Evolutionary conservation across 2,797 vertebrate genomes (phyloP), one percentile per base, ranked within the genome.

Genomic region (Anabas testudineus): DNA sequence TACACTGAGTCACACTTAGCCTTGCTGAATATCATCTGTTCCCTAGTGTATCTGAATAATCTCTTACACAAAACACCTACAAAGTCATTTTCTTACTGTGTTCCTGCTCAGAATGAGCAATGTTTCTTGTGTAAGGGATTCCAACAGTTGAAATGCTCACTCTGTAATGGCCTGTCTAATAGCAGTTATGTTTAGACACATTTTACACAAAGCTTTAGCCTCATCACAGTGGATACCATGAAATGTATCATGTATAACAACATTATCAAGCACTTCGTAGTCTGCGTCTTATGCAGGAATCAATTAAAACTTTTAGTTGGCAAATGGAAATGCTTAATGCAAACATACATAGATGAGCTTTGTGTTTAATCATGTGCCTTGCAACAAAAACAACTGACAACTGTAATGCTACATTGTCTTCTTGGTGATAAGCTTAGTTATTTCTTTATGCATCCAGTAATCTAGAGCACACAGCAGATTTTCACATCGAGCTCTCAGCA

Each of bases 401-500:
- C 13, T 64, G 37, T 21, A 42, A 39, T 7, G 13, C 19, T 30
- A 19, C 39, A 24, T 39, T 42, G 7, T 67, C 13, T 60, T 55
- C 34, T 56, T 59, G 21, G 37, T 77, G 51, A 37, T 21, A 37
- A 46, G 36, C 55, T 49, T 2, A 49, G 37, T 21, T 53, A 37
- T 78, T 73, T 65, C 63, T 63, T 21, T 56, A 30, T 18, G 37
- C 36, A 63, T 68, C 22, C 36, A 55, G 73, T 53, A 58, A 48
- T 24, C 61, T 47, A 39, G 6, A 58, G 70, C 41, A 52, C 32
- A 82, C 61, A 82, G 18, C 36, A 56, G 59, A 65, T 71, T 77
- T 65, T 14, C 2, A 45, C 47, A 62, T 45, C 34, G 19, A 28
- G 49, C 71, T 67, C 60, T 64, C 59, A 4, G 79, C 37, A 64